phyloP scores from a whole-genome alignment of 2,113 vertebrate genomes.

The Narcine bancroftii region DNA sequence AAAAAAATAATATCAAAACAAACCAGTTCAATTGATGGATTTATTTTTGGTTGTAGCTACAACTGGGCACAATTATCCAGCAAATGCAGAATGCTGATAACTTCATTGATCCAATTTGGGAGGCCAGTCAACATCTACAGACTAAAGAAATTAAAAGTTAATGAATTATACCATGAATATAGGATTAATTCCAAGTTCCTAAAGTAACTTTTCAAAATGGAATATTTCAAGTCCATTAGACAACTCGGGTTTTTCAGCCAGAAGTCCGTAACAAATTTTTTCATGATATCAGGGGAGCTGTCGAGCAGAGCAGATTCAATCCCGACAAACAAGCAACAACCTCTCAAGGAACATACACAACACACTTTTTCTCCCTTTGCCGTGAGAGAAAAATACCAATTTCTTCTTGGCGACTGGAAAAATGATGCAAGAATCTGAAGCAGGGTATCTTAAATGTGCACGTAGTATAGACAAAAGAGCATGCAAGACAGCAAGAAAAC shows the following conservation, averaged over 20 bases:
- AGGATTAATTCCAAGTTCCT: not conserved
- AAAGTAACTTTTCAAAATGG: not conserved
- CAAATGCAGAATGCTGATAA: not conserved
- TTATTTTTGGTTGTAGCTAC: not conserved
- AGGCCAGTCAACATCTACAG: constrained; percentile 95
- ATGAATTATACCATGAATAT: not conserved
- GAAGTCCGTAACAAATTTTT: not conserved
- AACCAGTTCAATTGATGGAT: not conserved
- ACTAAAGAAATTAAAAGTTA: constrained; percentile 54
- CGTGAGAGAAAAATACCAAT: no score
- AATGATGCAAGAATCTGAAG: not conserved
- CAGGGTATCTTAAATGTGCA: not conserved
- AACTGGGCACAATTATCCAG: not conserved
- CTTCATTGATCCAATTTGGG: constrained; percentile 71
- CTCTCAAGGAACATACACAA: not conserved
- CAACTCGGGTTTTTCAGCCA: not conserved
- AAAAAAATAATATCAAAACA: constrained; percentile 4
- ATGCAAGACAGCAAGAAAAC: not conserved
- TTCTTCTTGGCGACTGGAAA: not conserved
- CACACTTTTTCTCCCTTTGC: not conserved
- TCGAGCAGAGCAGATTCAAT: not conserved
- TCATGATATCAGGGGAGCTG: not conserved
- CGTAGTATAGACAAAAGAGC: not conserved
- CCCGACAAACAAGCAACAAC: not conserved
- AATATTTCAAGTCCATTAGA: not conserved